phyloP scores from a whole-genome alignment of 2,888 invertebrate genomes.

The Troides helena region DNA sequence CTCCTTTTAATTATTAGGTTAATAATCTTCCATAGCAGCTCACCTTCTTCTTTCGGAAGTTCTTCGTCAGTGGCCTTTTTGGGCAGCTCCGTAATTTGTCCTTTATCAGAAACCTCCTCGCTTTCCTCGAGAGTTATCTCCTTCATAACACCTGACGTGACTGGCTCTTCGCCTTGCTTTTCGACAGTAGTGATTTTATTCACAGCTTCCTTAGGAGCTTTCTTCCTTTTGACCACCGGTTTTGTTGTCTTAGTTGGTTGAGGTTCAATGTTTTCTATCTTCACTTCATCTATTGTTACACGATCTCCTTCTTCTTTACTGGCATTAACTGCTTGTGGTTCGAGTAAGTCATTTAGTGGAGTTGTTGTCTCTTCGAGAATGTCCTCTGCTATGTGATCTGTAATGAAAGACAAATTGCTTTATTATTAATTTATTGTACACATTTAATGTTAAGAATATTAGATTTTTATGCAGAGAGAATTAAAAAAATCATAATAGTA shows the following conservation, averaged over 20 bases:
- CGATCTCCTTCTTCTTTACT: too few relatives aligned
- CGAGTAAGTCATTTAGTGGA: too few relatives aligned
- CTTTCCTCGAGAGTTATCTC: conserved; percentile 21
- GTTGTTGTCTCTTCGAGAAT: too few relatives aligned
- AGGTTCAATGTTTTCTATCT: conserved; percentile 32
- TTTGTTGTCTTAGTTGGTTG: conserved; percentile 34
- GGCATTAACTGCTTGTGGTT: too few relatives aligned
- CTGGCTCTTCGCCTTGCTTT: conserved; percentile 37
- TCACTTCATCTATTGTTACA: conserved; percentile 3
- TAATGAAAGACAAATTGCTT: too few relatives aligned
- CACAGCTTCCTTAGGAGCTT: conserved; percentile 39
- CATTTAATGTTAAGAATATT: too few relatives aligned
- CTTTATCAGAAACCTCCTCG: conserved; percentile 18
- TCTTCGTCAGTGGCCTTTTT: conserved; percentile 41
- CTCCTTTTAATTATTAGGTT: too few relatives aligned
- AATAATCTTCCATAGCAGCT: conserved; percentile 21
- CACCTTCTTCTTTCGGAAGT: neutral
- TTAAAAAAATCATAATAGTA: too few relatives aligned
- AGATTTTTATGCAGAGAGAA: too few relatives aligned
- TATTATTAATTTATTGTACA: too few relatives aligned
- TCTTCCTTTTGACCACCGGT: conserved; percentile 48
- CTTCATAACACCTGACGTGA: neutral
- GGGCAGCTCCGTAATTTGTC: conserved; percentile 29
- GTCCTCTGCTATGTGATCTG: too few relatives aligned
- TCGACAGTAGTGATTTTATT: conserved; percentile 29